These are phyloP conservation scores for Heliocidaris erythrogramma DNA, from an alignment of 35 echinoderm and acorn worm species.

Conservation along the genomic window DNA sequence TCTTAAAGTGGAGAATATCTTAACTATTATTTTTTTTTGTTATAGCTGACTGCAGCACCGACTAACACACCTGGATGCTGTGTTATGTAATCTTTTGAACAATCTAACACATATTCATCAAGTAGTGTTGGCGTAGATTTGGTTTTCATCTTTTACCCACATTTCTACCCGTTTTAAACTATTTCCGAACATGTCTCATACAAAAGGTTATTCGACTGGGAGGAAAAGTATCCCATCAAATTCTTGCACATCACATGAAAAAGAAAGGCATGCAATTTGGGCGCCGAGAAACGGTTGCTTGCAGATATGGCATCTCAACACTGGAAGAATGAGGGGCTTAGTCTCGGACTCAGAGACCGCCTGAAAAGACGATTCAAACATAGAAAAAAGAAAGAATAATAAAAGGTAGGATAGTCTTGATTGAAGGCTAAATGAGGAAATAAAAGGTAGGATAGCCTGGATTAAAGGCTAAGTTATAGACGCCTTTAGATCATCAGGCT, in stretches of 20 bases:
- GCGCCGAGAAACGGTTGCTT: neutral
- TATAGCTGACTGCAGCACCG: neutral
- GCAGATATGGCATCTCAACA: neutral
- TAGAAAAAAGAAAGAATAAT: neutral
- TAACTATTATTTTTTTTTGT: neutral
- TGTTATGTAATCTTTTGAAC: neutral
- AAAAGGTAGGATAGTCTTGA: neutral
- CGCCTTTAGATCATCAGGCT: slow-evolving; percentile 44
- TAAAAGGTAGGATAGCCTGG: neutral
- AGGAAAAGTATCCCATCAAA: neutral
- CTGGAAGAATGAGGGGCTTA: neutral
- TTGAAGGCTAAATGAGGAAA: neutral
- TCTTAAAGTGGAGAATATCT: neutral
- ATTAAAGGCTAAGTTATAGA: slow-evolving; percentile 15
- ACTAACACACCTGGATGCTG: slow-evolving; percentile 15
- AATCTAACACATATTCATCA: neutral
- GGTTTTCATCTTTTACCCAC: neutral
- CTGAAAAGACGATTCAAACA: neutral
- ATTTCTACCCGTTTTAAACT: neutral
- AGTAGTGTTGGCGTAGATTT: slow-evolving; percentile 16
- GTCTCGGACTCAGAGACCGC: neutral
- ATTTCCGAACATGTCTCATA: neutral
- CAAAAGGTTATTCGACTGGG: neutral
- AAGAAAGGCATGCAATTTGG: neutral
- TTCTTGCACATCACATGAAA: neutral